These are phyloP conservation scores for Coronaproctus castanopsis DNA, from an alignment of 2,888 invertebrate genomes.

Conservation along the genomic window DNA sequence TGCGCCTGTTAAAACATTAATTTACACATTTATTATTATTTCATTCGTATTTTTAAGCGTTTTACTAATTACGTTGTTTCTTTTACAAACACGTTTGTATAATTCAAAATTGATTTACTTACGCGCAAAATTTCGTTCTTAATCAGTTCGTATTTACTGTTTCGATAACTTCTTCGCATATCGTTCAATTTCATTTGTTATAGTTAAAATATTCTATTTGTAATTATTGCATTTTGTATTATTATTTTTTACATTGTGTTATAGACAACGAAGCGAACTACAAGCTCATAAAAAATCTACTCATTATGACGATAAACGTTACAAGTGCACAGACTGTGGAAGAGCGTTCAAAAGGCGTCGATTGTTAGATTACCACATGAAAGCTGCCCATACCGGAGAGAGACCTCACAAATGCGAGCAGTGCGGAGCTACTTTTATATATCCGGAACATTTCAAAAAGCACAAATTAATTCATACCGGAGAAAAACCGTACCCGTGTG, in stretches of 20 bases:
- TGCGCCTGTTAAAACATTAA: too few species aligned
- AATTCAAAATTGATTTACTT: too few species aligned
- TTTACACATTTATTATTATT: too few species aligned
- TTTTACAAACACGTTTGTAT: too few species aligned
- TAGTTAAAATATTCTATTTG: background rate
- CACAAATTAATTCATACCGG: constrained; percentile 59
- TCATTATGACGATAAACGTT: constrained; percentile 52
- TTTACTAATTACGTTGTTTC: too few species aligned
- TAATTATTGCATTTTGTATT: background rate
- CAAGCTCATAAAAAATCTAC: constrained; percentile 60
- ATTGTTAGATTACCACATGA: constrained; percentile 57
- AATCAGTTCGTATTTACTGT: too few species aligned
- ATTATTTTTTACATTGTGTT: constrained; percentile 4
- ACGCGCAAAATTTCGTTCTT: too few species aligned
- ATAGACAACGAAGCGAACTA: constrained; percentile 55
- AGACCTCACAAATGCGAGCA: constrained; percentile 50
- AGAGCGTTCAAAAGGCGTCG: constrained; percentile 52
- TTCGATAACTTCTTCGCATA: too few species aligned
- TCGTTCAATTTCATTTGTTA: too few species aligned
- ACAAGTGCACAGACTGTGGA: constrained; percentile 47
- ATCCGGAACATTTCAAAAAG: constrained; percentile 63
- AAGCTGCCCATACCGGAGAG: constrained; percentile 60
- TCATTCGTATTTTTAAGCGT: too few species aligned
- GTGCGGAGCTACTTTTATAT: constrained; percentile 59
- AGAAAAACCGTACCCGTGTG: constrained; percentile 50